Conservation (phyloP, 2,888 invertebrate genomes). For the Hypomecis atomaria region DNA sequence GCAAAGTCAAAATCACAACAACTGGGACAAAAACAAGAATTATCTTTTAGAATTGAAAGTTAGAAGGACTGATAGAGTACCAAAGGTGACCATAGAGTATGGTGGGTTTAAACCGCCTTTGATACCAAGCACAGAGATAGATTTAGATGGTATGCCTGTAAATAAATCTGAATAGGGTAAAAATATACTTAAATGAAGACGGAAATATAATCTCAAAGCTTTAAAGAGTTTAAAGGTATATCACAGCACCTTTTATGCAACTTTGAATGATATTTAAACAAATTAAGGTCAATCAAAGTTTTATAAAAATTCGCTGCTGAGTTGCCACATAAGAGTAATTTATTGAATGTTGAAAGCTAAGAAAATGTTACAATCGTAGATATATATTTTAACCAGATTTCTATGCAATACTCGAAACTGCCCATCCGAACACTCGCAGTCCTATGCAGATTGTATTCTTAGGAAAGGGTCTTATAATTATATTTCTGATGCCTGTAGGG, state of each 20-base stretch:
- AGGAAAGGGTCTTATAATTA: no score
- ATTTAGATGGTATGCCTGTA: constrained; percentile 88
- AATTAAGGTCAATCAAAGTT: no score
- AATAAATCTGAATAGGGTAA: constrained; percentile 56
- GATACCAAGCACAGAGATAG: constrained; percentile 91
- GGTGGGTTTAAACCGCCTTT: constrained; percentile 93
- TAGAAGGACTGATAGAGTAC: constrained; percentile 84
- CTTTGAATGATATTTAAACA: no score
- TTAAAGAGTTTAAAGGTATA: background rate
- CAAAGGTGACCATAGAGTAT: constrained; percentile 87
- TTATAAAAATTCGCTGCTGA: no score
- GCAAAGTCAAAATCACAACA: constrained; percentile 64
- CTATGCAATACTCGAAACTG: no score
- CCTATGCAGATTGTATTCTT: no score
- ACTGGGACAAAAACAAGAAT: constrained; percentile 57
- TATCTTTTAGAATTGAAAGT: constrained; percentile 72
- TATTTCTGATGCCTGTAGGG: no score
- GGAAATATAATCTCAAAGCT: constrained; percentile 6
- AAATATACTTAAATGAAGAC: background rate
- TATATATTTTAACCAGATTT: no score
- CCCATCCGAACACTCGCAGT: no score
- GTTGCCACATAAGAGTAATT: background rate
- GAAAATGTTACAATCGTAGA: background rate
- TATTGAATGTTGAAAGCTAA: constrained; percentile 7
- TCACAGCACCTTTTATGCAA: no score